phyloP scores from a whole-genome alignment of 2,888 invertebrate genomes.

The Erebia palarica region DNA sequence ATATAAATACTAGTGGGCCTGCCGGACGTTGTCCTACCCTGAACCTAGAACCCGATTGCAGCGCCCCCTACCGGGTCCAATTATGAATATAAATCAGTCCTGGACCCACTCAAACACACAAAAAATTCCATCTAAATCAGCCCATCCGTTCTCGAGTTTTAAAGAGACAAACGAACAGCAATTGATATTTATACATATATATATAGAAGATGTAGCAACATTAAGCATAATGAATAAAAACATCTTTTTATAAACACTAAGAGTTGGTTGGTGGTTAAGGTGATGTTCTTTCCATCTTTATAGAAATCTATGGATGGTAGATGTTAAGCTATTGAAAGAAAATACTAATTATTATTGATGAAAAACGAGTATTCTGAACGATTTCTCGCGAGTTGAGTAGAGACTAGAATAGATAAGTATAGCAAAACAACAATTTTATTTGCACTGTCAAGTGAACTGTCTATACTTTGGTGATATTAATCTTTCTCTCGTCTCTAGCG shows the following conservation, averaged over 20 bases:
- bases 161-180: no score
- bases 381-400: neutral
- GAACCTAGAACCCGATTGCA: no score
- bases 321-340: neutral
- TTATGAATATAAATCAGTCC: no score
- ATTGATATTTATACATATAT: neutral
- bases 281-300: neutral
- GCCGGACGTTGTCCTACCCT: no score
- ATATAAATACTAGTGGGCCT: no score
- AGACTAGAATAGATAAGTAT: neutral
- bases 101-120: no score
- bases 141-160: no score
- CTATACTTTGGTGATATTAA: neutral
- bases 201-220: no score
- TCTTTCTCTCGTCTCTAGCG: conserved; percentile 11
- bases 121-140: no score
- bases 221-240: neutral
- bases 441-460: neutral
- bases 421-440: neutral
- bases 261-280: no score
- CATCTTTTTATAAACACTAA: neutral
- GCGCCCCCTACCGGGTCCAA: no score
- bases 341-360: neutral
- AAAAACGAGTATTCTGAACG: neutral
- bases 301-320: neutral